Evolutionary conservation across 2,797 vertebrate species (phyloP).

Genomic region (Setipinna tenuifilis): DNA sequence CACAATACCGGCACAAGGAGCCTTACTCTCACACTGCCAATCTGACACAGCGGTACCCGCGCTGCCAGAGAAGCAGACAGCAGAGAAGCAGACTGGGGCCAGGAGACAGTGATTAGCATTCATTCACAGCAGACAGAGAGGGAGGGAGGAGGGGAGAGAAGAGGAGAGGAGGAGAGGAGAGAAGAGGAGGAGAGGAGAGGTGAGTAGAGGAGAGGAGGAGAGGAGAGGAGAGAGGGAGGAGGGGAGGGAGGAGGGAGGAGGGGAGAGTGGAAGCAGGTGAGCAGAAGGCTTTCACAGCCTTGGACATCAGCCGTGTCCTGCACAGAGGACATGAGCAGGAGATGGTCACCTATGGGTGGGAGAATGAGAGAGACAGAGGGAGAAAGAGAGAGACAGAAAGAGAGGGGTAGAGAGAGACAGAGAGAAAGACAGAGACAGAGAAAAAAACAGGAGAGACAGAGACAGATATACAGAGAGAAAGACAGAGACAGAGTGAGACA

Average conservation of each 20-base stretch:
- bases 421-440: no score
- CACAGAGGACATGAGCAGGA: not conserved
- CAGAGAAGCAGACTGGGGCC: not conserved
- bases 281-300: not conserved
- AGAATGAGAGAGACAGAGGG: not conserved
- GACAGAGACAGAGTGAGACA: no score
- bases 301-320: not conserved
- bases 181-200: not conserved
- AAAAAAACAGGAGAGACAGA: not conserved
- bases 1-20: not conserved
- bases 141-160: not conserved
- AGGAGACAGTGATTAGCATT: no score
- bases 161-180: not conserved
- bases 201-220: not conserved
- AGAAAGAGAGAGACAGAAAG: not conserved
- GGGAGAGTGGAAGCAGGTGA: not conserved
- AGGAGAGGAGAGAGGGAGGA: not conserved
- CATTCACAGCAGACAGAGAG: no score
- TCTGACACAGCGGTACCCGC: not conserved
- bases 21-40: not conserved
- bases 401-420: no score
- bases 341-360: not conserved
- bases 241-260: not conserved
- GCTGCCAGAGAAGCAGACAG: not conserved
- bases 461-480: not conserved